Evolutionary conservation across 2,888 invertebrate species (phyloP).

Genomic region (Hyles lineata): DNA sequence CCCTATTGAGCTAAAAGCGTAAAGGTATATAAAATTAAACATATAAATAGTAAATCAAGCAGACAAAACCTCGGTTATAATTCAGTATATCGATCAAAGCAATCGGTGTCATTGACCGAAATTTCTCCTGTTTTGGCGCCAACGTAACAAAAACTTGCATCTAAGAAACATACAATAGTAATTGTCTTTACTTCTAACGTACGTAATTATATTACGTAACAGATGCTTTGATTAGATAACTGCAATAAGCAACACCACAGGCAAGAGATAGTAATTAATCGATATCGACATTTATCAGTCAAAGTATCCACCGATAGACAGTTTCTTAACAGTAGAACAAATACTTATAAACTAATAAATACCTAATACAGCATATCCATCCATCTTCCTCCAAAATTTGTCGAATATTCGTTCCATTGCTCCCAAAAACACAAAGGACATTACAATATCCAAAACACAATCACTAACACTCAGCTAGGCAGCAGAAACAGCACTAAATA

Average conservation of each 20-base stretch:
- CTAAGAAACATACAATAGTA: too few relatives aligned
- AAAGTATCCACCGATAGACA: not conserved
- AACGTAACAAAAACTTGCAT: not conserved
- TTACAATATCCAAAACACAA: conserved; percentile 35
- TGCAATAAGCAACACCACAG: not conserved
- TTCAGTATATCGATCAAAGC: not conserved
- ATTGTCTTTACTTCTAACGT: not conserved
- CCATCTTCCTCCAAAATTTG: conserved; percentile 61
- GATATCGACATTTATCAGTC: conserved; percentile 1
- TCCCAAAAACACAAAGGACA: conserved; percentile 41
- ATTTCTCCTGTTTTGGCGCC: not conserved
- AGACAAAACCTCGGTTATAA: not conserved
- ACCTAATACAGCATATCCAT: conserved; percentile 73
- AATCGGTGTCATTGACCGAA: conserved; percentile 20
- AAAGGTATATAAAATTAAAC: not conserved
- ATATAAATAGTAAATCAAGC: not conserved
- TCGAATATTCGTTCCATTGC: conserved; percentile 58
- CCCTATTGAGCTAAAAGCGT: not conserved
- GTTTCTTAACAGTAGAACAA: not conserved
- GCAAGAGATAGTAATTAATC: not conserved
- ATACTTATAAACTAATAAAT: conserved; percentile 38
- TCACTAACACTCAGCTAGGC: conserved; percentile 13
- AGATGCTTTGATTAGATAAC: conserved; percentile 1
- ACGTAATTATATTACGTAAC: not conserved
- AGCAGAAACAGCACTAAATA: conserved; percentile 11